Evolutionary conservation across 2,113 vertebrate genomes (phyloP).

Genomic region (Fregata magnificens): DNA sequence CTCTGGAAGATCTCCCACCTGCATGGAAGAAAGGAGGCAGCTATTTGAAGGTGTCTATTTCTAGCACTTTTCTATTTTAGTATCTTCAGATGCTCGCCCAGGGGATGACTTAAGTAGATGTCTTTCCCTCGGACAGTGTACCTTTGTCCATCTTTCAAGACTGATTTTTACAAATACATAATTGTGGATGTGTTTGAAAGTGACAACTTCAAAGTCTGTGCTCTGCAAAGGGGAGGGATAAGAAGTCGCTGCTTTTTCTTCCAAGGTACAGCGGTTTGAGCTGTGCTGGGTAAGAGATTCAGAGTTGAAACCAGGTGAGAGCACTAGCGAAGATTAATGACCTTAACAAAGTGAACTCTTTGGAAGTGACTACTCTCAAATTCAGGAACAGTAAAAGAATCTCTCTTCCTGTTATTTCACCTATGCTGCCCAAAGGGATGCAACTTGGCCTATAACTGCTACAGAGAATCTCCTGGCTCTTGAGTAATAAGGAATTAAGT

Average conservation of each 20-base stretch:
- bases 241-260: background rate
- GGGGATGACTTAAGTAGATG: background rate
- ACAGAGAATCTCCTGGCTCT: background rate
- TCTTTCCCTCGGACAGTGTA: background rate
- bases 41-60: background rate
- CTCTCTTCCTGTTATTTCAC: constrained; percentile 29
- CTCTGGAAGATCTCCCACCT: background rate
- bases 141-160: background rate
- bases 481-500: constrained; percentile 33
- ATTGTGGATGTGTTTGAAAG: background rate
- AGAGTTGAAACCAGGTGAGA: background rate
- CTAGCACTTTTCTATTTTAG: background rate
- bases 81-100: background rate
- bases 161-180: background rate
- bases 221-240: background rate
- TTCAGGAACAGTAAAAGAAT: background rate
- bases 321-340: background rate
- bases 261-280: background rate
- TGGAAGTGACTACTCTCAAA: background rate
- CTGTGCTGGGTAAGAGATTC: background rate
- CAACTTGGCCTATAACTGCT: background rate
- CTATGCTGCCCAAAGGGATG: constrained; percentile 19
- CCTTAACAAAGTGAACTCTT: background rate
- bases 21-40: background rate
- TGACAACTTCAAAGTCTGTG: background rate